phyloP scores from a whole-genome alignment of 2,888 invertebrate genomes.

The Norana najaformis region DNA sequence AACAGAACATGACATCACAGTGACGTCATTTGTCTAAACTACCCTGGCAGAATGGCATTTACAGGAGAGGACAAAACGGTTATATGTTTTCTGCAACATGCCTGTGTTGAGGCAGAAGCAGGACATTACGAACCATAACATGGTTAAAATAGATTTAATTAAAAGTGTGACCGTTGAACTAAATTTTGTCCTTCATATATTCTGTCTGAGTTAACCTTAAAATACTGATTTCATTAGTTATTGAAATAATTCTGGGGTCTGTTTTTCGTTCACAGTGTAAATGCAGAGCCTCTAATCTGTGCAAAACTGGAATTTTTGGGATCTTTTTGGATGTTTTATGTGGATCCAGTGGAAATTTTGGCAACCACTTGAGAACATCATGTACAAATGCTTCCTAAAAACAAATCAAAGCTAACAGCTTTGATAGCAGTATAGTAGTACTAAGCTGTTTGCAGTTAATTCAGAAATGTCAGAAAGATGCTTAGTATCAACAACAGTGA shows the following conservation, averaged over 20 bases:
- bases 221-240: background rate
- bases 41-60: background rate
- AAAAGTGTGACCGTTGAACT: background rate
- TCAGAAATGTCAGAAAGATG: background rate
- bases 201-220: background rate
- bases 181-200: too few relatives aligned
- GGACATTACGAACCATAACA: background rate
- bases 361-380: background rate
- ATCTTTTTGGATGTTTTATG: background rate
- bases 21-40: too few relatives aligned
- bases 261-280: background rate
- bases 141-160: background rate
- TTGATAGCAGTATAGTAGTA: background rate
- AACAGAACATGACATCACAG: background rate
- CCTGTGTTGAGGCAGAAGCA: background rate
- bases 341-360: background rate
- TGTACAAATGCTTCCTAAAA: background rate
- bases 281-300: background rate
- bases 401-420: background rate
- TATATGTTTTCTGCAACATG: background rate
- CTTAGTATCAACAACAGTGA: background rate
- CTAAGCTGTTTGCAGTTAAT: background rate
- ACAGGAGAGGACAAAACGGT: background rate
- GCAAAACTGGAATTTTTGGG: background rate
- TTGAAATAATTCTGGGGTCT: background rate